Percentiles rank a stretch among this genome's conserved stretches.
Evolutionary conservation across 2,797 vertebrate species (phyloP).

Genomic region (Tarsius wallacei): DNA sequence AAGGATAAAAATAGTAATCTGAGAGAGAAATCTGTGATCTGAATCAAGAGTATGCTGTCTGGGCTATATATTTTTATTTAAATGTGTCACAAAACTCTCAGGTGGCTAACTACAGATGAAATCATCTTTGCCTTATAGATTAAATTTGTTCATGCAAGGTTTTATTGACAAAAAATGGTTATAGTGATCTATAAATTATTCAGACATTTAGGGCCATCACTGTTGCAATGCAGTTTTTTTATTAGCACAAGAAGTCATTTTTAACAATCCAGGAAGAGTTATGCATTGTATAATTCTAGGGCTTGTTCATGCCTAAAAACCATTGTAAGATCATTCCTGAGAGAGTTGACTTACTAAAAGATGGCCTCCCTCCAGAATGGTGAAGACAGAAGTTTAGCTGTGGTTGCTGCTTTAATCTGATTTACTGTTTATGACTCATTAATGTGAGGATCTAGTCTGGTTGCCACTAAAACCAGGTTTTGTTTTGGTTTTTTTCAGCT

Average conservation of each 20-base stretch:
- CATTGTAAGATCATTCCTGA: slow-evolving; percentile 38
- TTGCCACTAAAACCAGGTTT: slow-evolving; percentile 66
- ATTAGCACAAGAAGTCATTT: slow-evolving; percentile 51
- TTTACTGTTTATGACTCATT: slow-evolving; percentile 72
- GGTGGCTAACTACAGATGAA: background rate
- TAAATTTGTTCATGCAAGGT: slow-evolving; percentile 16
- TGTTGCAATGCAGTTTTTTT: slow-evolving; percentile 42
- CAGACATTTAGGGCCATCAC: background rate
- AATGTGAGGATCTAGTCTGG: slow-evolving; percentile 41
- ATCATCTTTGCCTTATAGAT: slow-evolving; percentile 43
- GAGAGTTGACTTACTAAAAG: slow-evolving; percentile 18
- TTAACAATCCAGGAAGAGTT: slow-evolving; percentile 35
- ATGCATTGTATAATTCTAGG: slow-evolving; percentile 38
- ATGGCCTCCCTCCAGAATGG: slow-evolving; percentile 55
- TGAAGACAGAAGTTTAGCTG: slow-evolving; percentile 38
- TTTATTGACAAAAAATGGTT: slow-evolving; percentile 43
- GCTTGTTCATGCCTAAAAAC: slow-evolving; percentile 17
- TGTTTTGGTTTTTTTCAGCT: slow-evolving; percentile 49
- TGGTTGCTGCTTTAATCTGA: slow-evolving; percentile 65
- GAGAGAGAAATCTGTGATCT: background rate
- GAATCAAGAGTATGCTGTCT: background rate
- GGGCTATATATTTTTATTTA: slow-evolving; percentile 46
- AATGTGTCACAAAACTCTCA: background rate
- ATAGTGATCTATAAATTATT: slow-evolving; percentile 27
- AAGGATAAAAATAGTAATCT: background rate